Conservation (phyloP, 2,113 vertebrate species). For the Tichodroma muraria region DNA sequence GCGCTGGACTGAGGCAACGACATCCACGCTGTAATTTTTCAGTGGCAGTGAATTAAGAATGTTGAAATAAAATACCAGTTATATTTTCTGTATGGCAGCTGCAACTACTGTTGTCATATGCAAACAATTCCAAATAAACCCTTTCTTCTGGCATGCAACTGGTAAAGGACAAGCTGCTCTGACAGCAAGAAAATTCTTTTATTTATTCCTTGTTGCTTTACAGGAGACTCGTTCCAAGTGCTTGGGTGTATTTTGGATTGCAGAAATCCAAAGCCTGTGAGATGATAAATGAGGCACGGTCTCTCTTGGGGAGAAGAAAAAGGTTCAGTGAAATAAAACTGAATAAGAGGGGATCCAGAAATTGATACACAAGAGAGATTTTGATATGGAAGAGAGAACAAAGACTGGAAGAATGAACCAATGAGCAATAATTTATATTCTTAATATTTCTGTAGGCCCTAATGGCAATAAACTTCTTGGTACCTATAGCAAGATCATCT, state of each 20-base stretch:
- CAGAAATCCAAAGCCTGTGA: not conserved
- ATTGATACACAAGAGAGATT: not conserved
- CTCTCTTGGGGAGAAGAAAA: not conserved
- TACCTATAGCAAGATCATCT: not conserved
- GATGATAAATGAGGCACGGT: not conserved
- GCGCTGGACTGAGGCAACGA: not conserved
- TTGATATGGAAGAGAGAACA: not conserved
- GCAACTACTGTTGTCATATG: not conserved
- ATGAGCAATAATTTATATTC: not conserved
- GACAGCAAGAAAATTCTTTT: not conserved
- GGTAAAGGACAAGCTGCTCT: not conserved
- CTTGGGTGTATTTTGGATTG: not conserved
- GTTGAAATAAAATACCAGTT: not conserved
- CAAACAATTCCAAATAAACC: not conserved
- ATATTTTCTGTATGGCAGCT: not conserved
- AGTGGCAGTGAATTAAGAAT: not conserved
- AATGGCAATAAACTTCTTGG: not conserved
- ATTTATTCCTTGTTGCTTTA: not conserved
- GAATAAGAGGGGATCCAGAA: not conserved
- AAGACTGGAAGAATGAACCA: not conserved
- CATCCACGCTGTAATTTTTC: not conserved
- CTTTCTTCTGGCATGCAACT: not conserved
- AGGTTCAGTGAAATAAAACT: not conserved
- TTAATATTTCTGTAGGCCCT: not conserved
- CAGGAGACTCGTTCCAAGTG: not conserved